Conservation (phyloP, 30 jellyfish, hydroid and myxozoan genomes). For the Aurelia coerulea region DNA sequence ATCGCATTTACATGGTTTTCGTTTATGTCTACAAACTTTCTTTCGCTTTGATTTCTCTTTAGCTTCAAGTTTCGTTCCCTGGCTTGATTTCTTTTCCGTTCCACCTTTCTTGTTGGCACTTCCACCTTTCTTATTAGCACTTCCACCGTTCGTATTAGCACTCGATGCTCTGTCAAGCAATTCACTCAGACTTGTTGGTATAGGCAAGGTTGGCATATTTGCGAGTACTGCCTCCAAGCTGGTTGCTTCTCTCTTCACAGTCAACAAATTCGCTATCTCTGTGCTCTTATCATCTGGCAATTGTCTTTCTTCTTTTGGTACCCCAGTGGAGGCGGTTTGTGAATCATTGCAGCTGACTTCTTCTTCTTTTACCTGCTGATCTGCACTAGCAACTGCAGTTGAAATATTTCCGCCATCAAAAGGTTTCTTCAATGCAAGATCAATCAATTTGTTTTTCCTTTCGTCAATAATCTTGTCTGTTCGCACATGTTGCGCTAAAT, state of each 20-base stretch:
- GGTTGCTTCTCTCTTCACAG: not conserved
- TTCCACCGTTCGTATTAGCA: not conserved
- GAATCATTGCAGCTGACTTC: not conserved
- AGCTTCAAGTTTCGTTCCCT: not conserved
- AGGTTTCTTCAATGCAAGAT: not conserved
- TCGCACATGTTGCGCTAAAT: slow-evolving; percentile 47
- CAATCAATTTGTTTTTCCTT: not conserved
- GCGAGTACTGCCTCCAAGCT: not conserved
- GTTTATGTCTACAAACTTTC: slow-evolving; percentile 28
- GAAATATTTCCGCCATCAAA: not conserved
- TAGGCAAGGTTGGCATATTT: not conserved
- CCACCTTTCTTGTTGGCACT: too few species aligned
- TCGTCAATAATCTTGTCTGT: slow-evolving; percentile 44
- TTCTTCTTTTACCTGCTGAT: not conserved
- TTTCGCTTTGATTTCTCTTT: not conserved
- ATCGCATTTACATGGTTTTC: slow-evolving; percentile 57
- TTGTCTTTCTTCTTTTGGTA: not conserved
- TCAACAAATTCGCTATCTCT: not conserved
- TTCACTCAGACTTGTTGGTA: not conserved
- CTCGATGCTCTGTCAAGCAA: too few species aligned
- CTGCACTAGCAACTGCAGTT: too few species aligned
- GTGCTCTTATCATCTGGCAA: not conserved
- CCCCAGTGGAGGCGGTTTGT: not conserved
- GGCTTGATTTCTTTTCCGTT: not conserved
- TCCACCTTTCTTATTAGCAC: too few species aligned